Evolutionary conservation across 2,113 vertebrate genomes (phyloP).

Genomic region (Chionis minor): DNA sequence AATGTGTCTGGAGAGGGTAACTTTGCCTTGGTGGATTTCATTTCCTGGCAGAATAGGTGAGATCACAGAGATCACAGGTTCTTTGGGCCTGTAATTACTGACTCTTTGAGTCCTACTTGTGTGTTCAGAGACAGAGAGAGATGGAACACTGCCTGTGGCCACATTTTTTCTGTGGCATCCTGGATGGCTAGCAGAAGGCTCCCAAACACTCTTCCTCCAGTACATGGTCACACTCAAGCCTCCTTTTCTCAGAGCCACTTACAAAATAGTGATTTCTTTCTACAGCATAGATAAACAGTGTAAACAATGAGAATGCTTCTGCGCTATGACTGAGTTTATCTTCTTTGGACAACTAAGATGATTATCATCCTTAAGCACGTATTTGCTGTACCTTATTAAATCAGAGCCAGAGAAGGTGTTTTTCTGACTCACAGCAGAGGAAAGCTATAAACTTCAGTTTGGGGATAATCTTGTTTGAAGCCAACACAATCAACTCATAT

Average conservation of each 20-base stretch:
- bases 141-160: background rate
- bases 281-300: background rate
- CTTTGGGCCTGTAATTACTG: background rate
- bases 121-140: background rate
- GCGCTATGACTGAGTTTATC: background rate
- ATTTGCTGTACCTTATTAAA: background rate
- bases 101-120: background rate
- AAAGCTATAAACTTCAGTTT: background rate
- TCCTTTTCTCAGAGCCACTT: background rate
- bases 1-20: background rate
- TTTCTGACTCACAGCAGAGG: background rate
- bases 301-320: background rate
- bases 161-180: background rate
- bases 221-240: background rate
- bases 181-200: background rate
- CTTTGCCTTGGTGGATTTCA: background rate
- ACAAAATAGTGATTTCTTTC: background rate
- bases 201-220: background rate
- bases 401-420: background rate
- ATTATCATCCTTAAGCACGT: background rate
- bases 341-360: background rate
- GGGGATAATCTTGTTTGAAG: background rate
- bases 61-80: background rate
- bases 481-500: background rate
- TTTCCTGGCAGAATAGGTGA: background rate